Conservation (phyloP, 2,113 vertebrate species). For the Alethe diademata region DNA sequence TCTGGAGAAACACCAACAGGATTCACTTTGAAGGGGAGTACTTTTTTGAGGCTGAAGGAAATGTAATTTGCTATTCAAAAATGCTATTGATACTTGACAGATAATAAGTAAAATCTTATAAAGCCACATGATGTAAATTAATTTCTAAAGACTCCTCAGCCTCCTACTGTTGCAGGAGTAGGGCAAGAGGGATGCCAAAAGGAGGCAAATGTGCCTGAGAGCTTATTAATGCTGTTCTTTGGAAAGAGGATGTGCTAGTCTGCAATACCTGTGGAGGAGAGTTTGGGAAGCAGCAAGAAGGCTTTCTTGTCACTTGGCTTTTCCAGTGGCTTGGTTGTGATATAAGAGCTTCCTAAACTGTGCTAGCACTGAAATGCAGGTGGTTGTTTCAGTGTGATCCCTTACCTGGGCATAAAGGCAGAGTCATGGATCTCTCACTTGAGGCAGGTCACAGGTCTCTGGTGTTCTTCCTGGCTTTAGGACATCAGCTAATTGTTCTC, state of each 20-base stretch:
- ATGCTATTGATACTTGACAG: background rate
- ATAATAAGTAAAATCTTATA: background rate
- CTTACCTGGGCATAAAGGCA: background rate
- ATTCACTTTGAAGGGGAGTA: background rate
- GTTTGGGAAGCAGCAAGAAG: background rate
- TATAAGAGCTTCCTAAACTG: background rate
- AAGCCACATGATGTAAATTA: background rate
- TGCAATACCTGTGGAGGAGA: background rate
- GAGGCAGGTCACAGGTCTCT: background rate
- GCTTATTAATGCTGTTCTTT: background rate
- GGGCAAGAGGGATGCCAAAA: background rate
- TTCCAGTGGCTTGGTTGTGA: background rate
- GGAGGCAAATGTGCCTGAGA: background rate
- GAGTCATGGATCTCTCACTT: background rate
- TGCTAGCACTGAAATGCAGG: background rate
- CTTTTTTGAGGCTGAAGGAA: background rate
- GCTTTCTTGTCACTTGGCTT: background rate
- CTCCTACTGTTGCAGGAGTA: background rate
- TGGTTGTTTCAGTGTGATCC: background rate
- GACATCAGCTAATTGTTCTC: background rate
- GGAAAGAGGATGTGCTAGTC: background rate
- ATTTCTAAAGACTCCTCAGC: background rate
- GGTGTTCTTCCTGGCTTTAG: rapidly evolving
- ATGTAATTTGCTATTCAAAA: background rate
- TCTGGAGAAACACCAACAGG: background rate